A percentile compares a stretch with the other conserved stretches of the same genome.
phyloP scores from a whole-genome alignment of 2,888 invertebrate species.

The Cinara cedri region DNA sequence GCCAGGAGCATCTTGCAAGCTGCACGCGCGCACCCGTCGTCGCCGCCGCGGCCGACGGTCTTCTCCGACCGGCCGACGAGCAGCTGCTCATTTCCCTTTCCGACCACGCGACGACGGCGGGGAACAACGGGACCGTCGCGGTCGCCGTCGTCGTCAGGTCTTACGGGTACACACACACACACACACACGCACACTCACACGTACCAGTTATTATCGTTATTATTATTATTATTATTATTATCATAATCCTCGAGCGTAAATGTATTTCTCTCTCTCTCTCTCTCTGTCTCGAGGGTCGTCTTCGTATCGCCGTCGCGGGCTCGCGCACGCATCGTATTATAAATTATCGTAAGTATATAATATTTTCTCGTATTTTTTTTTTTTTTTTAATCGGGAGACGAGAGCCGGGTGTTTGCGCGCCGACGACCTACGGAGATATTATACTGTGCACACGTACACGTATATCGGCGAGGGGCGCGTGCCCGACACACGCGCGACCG shows the following conservation, averaged over 20 bases:
- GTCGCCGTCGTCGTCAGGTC: not conserved
- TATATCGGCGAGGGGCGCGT: conserved; percentile 43
- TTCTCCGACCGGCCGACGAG: not conserved
- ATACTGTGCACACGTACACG: not conserved
- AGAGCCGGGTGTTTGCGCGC: conserved; percentile 43
- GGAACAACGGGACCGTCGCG: not conserved
- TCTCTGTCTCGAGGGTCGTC: conserved; percentile 5
- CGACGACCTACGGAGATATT: not conserved
- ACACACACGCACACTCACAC: not conserved
- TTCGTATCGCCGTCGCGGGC: conserved; percentile 8
- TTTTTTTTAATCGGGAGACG: conserved; percentile 2
- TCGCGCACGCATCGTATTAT: conserved; percentile 14
- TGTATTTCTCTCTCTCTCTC: not conserved
- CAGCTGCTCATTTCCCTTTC: conserved; percentile 13
- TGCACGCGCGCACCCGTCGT: conserved; percentile 17
- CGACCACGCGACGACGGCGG: not conserved
- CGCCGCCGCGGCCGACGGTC: conserved; percentile 10
- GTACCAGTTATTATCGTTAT: not conserved
- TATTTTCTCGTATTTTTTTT: too few species aligned
- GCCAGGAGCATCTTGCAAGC: conserved; percentile 53
- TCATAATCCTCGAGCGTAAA: conserved; percentile 17
- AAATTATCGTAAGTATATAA: too few species aligned
- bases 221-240: conserved; percentile 23
- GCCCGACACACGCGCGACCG: conserved; percentile 40
- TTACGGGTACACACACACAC: not conserved